These are phyloP conservation scores for Pogoniulus pusillus DNA, from an alignment of 2,797 vertebrate genomes.

Conservation along the genomic window DNA sequence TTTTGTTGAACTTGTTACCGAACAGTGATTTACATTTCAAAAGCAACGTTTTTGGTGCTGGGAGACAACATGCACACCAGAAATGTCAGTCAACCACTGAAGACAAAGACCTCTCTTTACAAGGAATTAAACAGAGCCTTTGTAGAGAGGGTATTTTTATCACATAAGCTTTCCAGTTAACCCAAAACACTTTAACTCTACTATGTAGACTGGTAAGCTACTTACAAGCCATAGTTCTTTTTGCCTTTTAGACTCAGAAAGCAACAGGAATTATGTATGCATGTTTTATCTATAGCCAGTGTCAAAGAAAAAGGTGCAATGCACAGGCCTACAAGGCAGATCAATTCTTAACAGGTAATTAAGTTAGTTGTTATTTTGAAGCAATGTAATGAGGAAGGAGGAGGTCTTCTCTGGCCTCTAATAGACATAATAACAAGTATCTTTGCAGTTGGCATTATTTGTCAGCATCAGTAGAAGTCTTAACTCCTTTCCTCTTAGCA, in stretches of 20 bases:
- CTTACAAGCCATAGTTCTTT: background rate
- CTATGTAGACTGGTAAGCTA: background rate
- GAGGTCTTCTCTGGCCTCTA: background rate
- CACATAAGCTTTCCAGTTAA: conserved; percentile 17
- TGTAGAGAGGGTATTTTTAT: conserved; percentile 31
- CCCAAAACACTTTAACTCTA: background rate
- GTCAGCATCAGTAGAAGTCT: background rate
- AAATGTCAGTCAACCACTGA: background rate
- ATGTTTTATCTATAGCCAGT: background rate
- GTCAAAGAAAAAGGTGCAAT: background rate
- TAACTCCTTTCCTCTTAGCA: background rate
- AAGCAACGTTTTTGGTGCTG: conserved; percentile 6
- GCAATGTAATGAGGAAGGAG: background rate
- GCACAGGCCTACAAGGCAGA: background rate
- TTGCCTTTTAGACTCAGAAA: background rate
- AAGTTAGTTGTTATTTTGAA: background rate
- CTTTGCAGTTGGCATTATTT: background rate
- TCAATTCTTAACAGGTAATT: background rate
- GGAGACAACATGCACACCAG: background rate
- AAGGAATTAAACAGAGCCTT: conserved; percentile 29
- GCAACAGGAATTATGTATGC: background rate
- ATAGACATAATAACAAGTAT: background rate
- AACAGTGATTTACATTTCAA: conserved; percentile 21
- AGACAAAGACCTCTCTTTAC: conserved; percentile 46
- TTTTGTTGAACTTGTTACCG: conserved; percentile 29